Base-by-base conservation (phyloP, 2,888 invertebrate genomes). In the Azorinus chamasolen region DNA sequence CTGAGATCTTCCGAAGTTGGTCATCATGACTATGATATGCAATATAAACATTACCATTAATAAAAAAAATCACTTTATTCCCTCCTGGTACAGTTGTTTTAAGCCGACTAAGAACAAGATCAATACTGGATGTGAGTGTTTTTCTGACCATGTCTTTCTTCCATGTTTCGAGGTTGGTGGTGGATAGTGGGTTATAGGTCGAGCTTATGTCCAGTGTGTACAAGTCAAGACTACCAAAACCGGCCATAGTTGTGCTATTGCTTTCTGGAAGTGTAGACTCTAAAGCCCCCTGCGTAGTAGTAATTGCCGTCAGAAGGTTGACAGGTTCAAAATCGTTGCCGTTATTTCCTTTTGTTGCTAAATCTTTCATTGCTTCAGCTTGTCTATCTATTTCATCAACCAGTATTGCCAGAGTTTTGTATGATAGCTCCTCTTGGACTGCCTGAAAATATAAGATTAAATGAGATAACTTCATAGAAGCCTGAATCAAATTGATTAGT, bases 371-470 rank as follows among this genome's bases (percentile, higher is more conserved):
- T 14, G 32, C 18, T 1, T 18, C 46, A 16, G 59, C 24, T 0
- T 46, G 27, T 1, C 46, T 27, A 10, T 32, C 24, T 6, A 59
- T 59, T 10, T 22, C 24, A 1, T 27, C 18, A 18, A 12, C 59
- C 0, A 59, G 50, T n/a, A 22, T 32, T 10, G 57, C 55, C 6
- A 84, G 61, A 8, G 86, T 83, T 10, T 71, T 61, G 6, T 65
- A 63, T 0, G 83, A 82, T 50, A 83, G 78, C 66, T 89, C 90
- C 25, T 66, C 68, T 3, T 75, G 51, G 63, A 84, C 86, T 39
- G 75, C 79, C 90, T 90, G 81, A 69, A 83, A 51, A 39, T 12
- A 48, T 3, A 62, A 46, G 5, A n/a, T n/a, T n/a, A n/a, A n/a
- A n/a, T n/a, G n/a, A n/a, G n/a, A n/a, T n/a, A n/a, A n/a, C n/a